phyloP scores from a whole-genome alignment of 2,888 invertebrate genomes.

The Ectemnius continuus region DNA sequence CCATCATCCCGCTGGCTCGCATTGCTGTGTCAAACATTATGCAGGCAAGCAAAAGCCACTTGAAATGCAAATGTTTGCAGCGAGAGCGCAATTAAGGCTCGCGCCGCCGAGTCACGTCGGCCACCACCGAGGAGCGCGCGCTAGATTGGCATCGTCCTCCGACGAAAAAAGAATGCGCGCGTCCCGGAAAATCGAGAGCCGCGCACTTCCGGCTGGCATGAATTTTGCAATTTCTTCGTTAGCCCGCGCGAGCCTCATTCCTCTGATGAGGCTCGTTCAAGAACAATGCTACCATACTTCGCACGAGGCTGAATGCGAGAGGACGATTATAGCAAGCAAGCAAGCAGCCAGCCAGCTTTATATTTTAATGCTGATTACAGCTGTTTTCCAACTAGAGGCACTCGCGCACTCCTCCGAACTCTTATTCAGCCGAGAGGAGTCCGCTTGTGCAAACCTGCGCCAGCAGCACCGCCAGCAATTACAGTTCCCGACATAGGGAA shows the following conservation, averaged over 20 bases:
- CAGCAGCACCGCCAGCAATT: conserved; percentile 3
- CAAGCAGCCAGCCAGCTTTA: background rate
- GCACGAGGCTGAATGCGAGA: background rate
- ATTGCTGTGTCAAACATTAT: conserved; percentile 67
- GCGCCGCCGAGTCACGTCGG: conserved; percentile 28
- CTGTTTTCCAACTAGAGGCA: conserved; percentile 3
- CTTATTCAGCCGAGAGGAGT: conserved; percentile 1
- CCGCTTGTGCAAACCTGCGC: background rate
- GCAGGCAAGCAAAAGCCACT: conserved; percentile 64
- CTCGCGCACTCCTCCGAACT: background rate
- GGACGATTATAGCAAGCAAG: background rate
- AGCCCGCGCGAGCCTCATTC: background rate
- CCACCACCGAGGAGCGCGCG: conserved; percentile 33
- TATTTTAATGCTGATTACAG: conserved; percentile 1
- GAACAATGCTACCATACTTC: background rate
- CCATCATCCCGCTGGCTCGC: conserved; percentile 18
- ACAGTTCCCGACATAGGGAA: conserved; percentile 16
- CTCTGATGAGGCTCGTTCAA: background rate
- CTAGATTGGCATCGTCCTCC: conserved; percentile 30
- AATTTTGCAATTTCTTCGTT: conserved; percentile 5
- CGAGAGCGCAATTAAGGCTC: conserved; percentile 66
- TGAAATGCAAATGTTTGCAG: conserved; percentile 70
- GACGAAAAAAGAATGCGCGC: conserved; percentile 16
- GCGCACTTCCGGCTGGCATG: background rate
- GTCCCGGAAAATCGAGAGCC: background rate